Conservation (phyloP, 1,140 invertebrate species). For the Drosophila kikkawai region DNA sequence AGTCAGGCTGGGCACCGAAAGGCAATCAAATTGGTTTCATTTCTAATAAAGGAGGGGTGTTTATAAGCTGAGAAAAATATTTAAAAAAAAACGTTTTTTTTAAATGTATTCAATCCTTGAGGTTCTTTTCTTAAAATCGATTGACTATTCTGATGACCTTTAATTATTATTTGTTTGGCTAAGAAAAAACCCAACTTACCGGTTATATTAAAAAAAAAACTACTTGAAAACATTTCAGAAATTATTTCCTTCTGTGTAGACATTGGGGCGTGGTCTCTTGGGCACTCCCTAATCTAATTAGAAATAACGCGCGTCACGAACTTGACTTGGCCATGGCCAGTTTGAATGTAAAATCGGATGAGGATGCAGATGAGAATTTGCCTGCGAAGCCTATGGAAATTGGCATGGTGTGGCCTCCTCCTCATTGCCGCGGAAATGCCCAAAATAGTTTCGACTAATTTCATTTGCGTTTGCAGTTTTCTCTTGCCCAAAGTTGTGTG, state of each 20-base stretch:
- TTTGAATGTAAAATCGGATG: constrained; percentile 28
- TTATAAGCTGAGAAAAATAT: constrained; percentile 1
- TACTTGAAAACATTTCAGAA: neutral
- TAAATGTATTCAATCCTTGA: neutral
- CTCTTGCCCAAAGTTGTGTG: constrained; percentile 48
- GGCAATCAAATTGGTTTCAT: constrained; percentile 62
- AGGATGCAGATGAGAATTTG: neutral
- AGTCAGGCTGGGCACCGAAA: constrained; percentile 51
- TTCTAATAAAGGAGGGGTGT: constrained; percentile 2
- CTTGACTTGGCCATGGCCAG: constrained; percentile 60
- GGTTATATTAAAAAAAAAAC: neutral
- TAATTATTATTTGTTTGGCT: neutral
- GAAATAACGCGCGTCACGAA: constrained; percentile 80
- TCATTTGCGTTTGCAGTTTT: constrained; percentile 80
- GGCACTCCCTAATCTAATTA: constrained; percentile 69
- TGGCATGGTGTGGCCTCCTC: neutral
- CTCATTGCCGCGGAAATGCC: constrained; percentile 40
- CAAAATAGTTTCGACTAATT: constrained; percentile 80
- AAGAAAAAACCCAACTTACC: neutral
- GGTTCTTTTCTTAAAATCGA: neutral
- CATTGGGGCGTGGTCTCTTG: constrained; percentile 24
- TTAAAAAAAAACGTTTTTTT: neutral
- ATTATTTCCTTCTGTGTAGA: neutral
- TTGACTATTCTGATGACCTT: no score
- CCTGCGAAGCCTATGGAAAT: constrained; percentile 34